Evolutionary conservation across 2,888 invertebrate genomes (phyloP).

Genomic region (Erebia aethiops): DNA sequence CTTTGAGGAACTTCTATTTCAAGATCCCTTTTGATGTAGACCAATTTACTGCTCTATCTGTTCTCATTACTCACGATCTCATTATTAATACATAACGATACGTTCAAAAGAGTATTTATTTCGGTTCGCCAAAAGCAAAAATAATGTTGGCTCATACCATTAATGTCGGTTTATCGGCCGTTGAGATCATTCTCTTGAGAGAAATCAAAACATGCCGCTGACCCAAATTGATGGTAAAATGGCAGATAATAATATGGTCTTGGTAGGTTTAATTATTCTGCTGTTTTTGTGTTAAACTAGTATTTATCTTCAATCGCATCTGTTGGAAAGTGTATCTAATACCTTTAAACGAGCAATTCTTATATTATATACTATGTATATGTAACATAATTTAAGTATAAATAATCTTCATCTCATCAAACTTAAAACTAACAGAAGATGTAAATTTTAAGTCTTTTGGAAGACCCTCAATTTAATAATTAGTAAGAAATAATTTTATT

Average conservation of each 20-base stretch:
- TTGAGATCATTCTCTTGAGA: slow-evolving; percentile 43
- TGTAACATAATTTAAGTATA: no score
- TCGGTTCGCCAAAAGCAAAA: slow-evolving; percentile 49
- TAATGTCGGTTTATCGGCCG: slow-evolving; percentile 42
- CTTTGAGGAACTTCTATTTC: background rate
- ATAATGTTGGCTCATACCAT: slow-evolving; percentile 49
- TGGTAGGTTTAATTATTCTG: background rate
- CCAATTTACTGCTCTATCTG: slow-evolving; percentile 2
- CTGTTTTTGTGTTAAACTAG: background rate
- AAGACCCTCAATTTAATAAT: no score
- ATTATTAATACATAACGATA: slow-evolving; percentile 14
- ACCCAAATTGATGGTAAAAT: slow-evolving; percentile 34
- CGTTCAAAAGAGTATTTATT: slow-evolving; percentile 26
- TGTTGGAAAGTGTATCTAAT: no score
- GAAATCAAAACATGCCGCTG: slow-evolving; percentile 34
- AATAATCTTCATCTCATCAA: no score
- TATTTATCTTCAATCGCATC: slow-evolving; percentile 2
- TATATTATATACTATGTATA: no score
- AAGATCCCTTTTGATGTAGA: background rate
- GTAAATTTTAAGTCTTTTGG: no score
- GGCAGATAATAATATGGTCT: slow-evolving; percentile 7
- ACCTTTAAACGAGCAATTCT: no score
- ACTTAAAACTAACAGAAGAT: no score
- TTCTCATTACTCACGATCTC: slow-evolving; percentile 28
- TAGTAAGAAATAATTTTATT: no score